phyloP scores from a whole-genome alignment of 2,888 invertebrate genomes.

The Drosophila pegasa region DNA sequence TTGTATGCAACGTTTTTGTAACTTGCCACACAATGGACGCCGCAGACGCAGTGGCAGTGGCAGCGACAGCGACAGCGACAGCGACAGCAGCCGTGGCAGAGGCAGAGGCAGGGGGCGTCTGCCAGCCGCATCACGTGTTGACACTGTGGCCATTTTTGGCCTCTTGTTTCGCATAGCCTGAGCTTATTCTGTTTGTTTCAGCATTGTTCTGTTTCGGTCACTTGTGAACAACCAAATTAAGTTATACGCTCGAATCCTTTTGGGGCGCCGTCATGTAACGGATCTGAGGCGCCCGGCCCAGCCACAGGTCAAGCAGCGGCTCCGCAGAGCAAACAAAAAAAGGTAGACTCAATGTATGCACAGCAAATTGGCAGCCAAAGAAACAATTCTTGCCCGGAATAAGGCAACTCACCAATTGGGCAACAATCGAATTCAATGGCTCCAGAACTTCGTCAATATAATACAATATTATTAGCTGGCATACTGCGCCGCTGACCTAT shows the following conservation, averaged over 20 bases:
- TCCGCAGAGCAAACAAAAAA: neutral
- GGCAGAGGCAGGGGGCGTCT: neutral
- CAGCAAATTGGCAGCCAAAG: slow-evolving; percentile 9
- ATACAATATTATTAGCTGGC: neutral
- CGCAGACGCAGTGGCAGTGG: too few relatives aligned
- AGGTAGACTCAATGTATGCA: slow-evolving; percentile 4
- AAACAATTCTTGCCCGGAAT: neutral
- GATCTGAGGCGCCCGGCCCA: neutral
- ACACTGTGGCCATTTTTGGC: slow-evolving; percentile 40
- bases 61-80: too few relatives aligned
- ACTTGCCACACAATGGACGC: slow-evolving; percentile 25
- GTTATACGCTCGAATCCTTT: slow-evolving; percentile 59
- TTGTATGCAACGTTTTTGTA: slow-evolving; percentile 60
- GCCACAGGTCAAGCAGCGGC: slow-evolving; percentile 26
- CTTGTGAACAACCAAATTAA: slow-evolving; percentile 71
- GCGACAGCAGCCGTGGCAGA: too few relatives aligned
- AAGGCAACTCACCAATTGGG: neutral
- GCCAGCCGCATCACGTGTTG: slow-evolving; percentile 55
- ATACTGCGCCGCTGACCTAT: neutral
- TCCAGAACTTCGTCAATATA: slow-evolving; percentile 1
- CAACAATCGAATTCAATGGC: slow-evolving; percentile 9
- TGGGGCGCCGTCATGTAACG: neutral
- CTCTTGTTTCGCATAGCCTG: slow-evolving; percentile 15
- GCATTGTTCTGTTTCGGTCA: slow-evolving; percentile 52
- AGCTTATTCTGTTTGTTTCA: slow-evolving; percentile 19